These are phyloP conservation scores for Spilogale gracilis DNA, from an alignment of 2,113 vertebrate species.

Conservation along the genomic window DNA sequence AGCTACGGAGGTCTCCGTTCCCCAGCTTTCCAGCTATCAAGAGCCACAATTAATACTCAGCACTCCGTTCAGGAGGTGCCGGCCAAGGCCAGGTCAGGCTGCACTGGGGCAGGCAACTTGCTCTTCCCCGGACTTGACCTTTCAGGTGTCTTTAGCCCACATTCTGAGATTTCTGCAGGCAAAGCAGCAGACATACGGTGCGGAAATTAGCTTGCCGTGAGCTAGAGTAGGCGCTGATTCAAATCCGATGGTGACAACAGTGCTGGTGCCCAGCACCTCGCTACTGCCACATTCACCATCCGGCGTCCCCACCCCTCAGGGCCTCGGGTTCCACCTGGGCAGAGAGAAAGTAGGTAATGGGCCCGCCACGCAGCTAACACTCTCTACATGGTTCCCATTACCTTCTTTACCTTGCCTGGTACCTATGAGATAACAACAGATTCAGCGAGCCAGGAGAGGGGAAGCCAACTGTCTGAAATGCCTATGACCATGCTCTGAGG, in stretches of 20 bases:
- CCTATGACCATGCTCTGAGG: background rate
- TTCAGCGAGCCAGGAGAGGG: background rate
- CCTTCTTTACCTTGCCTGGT: background rate
- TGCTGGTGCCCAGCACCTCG: background rate
- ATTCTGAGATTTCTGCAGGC: background rate
- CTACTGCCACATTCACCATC: background rate
- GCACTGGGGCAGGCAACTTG: background rate
- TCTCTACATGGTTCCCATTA: no score
- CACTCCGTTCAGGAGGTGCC: background rate
- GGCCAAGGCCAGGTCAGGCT: background rate
- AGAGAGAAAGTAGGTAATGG: background rate
- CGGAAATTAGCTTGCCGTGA: background rate
- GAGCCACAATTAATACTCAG: background rate
- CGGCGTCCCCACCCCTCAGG: background rate
- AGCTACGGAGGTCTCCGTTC: background rate
- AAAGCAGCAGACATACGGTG: background rate
- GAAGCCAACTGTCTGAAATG: background rate
- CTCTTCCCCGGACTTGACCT: background rate
- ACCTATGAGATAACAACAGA: background rate
- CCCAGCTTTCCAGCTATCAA: background rate
- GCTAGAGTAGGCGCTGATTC: background rate
- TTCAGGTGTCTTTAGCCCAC: background rate
- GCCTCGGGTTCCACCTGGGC: background rate
- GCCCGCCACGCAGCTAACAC: background rate
- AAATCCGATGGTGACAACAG: background rate